phyloP scores from a whole-genome alignment of 2,888 invertebrate species.

The Phaonia tiefii region DNA sequence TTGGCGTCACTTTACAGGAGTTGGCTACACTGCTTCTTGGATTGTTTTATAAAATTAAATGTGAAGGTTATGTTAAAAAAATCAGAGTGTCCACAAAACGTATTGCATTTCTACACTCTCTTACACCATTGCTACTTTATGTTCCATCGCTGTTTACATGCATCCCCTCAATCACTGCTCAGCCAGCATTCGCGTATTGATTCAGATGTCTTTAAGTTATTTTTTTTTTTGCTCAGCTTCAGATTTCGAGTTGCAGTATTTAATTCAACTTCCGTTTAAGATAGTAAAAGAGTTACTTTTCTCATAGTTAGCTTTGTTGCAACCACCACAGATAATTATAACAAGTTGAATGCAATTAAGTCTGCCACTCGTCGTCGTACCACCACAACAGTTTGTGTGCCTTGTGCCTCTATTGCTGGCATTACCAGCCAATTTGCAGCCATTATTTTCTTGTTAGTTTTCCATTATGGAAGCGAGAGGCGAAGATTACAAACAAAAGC shows the following conservation, averaged over 20 bases:
- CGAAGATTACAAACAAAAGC: background rate
- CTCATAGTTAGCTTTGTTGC: background rate
- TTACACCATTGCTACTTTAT: too few relatives aligned
- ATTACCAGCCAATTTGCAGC: background rate
- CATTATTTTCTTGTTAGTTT: constrained; percentile 12
- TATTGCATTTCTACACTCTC: too few relatives aligned
- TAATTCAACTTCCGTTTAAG: constrained; percentile 22
- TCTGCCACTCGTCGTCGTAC: background rate
- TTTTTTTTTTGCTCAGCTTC: background rate
- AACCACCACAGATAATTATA: background rate
- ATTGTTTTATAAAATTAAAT: too few relatives aligned
- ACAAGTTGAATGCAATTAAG: background rate
- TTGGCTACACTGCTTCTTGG: too few relatives aligned
- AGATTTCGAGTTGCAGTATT: background rate
- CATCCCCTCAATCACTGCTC: background rate
- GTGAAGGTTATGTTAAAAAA: too few relatives aligned
- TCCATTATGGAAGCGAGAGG: too few relatives aligned
- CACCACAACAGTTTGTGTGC: background rate
- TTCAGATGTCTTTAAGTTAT: background rate
- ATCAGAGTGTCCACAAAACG: too few relatives aligned
- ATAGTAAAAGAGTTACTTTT: background rate
- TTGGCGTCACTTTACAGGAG: too few relatives aligned
- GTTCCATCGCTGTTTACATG: too few relatives aligned
- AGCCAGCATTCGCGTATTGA: background rate
- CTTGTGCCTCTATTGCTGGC: background rate